Conservation (phyloP, 2,888 invertebrate genomes). For the Dermolepida albohirtum region DNA sequence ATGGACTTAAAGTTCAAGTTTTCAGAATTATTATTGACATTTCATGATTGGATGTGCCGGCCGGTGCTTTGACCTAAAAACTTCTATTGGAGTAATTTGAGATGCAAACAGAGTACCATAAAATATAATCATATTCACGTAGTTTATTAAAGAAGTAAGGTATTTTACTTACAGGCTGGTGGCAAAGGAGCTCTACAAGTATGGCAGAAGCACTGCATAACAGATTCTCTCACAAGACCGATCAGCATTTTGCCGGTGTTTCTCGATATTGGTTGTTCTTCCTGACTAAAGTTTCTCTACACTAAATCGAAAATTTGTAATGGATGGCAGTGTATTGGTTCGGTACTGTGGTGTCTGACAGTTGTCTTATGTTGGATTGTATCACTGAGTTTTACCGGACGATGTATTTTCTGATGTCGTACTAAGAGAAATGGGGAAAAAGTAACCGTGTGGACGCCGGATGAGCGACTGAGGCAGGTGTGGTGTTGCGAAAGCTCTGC, state of each 20-base stretch:
- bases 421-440: conserved; percentile 18
- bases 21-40: too few species aligned
- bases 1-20: too few species aligned
- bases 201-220: conserved; percentile 94
- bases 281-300: conserved; percentile 14
- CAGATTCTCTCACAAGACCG: conserved; percentile 90
- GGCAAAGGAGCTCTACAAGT: conserved; percentile 89
- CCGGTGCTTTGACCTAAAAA: conserved; percentile 41
- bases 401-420: conserved; percentile 25
- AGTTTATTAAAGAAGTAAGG: neutral
- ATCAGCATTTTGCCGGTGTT: conserved; percentile 77
- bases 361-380: conserved; percentile 24
- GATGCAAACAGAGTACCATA: conserved; percentile 23
- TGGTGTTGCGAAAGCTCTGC: conserved; percentile 61
- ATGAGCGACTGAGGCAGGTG: conserved; percentile 59
- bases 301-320: conserved; percentile 37
- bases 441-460: conserved; percentile 37
- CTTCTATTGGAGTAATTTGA: neutral
- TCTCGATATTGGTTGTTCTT: conserved; percentile 5
- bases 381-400: conserved; percentile 34
- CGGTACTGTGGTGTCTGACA: conserved; percentile 7
- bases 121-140: neutral
- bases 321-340: conserved; percentile 39
- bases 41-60: neutral
- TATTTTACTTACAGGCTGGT: conserved; percentile 75